Evolutionary conservation across 1,140 invertebrate species (phyloP).

Genomic region (Microvelia longipes): DNA sequence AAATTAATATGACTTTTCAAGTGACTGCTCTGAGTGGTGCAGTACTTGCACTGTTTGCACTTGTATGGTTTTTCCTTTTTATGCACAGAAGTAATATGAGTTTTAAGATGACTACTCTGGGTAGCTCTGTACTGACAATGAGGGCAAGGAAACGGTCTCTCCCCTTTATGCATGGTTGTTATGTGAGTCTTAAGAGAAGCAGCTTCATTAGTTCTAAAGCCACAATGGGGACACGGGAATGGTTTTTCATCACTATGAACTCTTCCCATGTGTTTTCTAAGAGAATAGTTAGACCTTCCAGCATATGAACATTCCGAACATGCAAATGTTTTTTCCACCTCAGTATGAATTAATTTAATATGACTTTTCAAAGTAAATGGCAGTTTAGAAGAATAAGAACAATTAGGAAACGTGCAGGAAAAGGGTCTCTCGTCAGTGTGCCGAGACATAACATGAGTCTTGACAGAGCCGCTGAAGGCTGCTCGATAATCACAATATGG

Average conservation of each 20-base stretch:
- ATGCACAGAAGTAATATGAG: constrained; percentile 2
- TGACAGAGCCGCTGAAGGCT: too few relatives aligned
- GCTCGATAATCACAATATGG: too few relatives aligned
- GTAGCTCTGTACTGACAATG: neutral
- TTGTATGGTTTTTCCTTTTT: neutral
- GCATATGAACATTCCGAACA: neutral
- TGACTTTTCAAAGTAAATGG: neutral
- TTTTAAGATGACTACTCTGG: neutral
- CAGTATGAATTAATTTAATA: neutral
- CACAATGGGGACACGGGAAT: constrained; percentile 1
- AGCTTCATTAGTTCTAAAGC: neutral
- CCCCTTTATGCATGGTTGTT: neutral
- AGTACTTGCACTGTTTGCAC: neutral
- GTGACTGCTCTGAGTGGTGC: neutral
- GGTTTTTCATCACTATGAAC: neutral
- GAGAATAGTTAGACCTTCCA: too few relatives aligned
- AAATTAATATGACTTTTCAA: constrained; percentile 7
- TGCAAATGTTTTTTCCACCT: neutral
- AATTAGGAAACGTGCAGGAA: too few relatives aligned
- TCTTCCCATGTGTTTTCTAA: neutral
- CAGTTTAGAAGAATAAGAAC: neutral
- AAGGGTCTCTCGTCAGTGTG: too few relatives aligned
- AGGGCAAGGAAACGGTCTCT: neutral
- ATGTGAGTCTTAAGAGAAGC: constrained; percentile 1
- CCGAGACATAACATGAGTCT: too few relatives aligned